phyloP scores from a whole-genome alignment of 2,797 vertebrate species.

The Epinephelus coioides region DNA sequence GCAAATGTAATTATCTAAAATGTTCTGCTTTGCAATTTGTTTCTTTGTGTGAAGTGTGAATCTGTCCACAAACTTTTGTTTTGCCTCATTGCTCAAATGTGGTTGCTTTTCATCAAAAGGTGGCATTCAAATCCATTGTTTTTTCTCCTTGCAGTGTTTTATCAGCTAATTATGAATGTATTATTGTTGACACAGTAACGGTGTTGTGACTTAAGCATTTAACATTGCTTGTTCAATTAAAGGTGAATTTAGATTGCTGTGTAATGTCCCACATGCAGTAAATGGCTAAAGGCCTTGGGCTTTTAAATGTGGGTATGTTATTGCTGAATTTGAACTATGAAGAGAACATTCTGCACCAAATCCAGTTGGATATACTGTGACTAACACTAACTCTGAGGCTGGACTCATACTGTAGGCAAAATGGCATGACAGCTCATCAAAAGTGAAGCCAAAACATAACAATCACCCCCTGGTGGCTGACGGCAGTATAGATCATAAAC shows the following conservation, averaged over 20 bases:
- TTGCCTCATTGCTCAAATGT: constrained; percentile 13
- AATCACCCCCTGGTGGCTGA: too few species aligned
- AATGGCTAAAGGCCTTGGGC: constrained; percentile 4
- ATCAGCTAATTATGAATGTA: background rate
- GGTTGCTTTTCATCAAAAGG: constrained; percentile 1
- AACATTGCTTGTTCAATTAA: constrained; percentile 17
- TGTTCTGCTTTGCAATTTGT: background rate
- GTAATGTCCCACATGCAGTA: background rate
- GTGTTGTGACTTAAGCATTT: background rate
- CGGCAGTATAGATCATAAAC: too few species aligned
- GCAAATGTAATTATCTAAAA: constrained; percentile 9
- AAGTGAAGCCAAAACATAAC: too few species aligned
- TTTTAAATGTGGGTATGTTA: constrained; percentile 14
- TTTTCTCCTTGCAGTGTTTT: constrained; percentile 19
- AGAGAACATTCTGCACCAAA: constrained; percentile 9
- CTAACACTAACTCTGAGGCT: background rate
- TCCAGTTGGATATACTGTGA: background rate
- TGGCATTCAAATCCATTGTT: constrained; percentile 3
- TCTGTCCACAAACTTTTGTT: constrained; percentile 10
- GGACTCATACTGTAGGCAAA: background rate
- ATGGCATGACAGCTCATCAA: too few species aligned
- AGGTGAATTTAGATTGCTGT: constrained; percentile 9
- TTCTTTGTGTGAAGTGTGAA: constrained; percentile 5
- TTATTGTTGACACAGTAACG: background rate
- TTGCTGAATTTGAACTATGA: constrained; percentile 19